These are phyloP conservation scores for Frankliniella fusca DNA, from an alignment of 2,888 invertebrate genomes.

Conservation along the genomic window DNA sequence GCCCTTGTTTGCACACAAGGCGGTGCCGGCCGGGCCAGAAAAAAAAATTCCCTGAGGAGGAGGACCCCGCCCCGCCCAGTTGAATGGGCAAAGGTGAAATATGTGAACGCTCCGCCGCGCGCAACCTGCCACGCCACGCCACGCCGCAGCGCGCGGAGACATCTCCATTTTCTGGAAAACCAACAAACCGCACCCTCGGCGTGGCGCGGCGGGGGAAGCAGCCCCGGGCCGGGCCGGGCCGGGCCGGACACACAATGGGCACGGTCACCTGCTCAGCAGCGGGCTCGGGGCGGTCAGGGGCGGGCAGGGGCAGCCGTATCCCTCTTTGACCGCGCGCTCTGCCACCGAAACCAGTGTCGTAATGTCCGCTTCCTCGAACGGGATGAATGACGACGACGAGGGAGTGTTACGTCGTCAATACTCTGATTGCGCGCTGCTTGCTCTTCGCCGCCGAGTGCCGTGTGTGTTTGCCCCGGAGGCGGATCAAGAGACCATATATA, in stretches of 20 bases:
- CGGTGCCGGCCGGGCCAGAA: neutral
- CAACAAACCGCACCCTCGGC: neutral
- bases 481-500: too few species aligned
- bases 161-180: constrained; percentile 15
- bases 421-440: neutral
- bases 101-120: neutral
- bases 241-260: neutral
- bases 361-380: neutral
- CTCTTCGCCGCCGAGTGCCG: too few species aligned
- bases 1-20: neutral
- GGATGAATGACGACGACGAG: neutral
- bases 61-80: neutral
- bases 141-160: neutral
- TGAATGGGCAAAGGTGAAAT: neutral
- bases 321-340: too few species aligned
- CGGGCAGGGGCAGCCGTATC: too few species aligned
- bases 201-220: neutral
- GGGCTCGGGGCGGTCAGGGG: too few species aligned
- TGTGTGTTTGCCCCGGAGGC: too few species aligned
- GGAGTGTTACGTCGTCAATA: neutral
- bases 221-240: neutral
- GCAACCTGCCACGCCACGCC: neutral
- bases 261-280: neutral
- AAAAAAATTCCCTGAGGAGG: too few species aligned
- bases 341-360: neutral